Evolutionary conservation across 2,113 vertebrate genomes (phyloP), one percentile per base, ranked within the genome.

Genomic region (Muntiacus reevesi): DNA sequence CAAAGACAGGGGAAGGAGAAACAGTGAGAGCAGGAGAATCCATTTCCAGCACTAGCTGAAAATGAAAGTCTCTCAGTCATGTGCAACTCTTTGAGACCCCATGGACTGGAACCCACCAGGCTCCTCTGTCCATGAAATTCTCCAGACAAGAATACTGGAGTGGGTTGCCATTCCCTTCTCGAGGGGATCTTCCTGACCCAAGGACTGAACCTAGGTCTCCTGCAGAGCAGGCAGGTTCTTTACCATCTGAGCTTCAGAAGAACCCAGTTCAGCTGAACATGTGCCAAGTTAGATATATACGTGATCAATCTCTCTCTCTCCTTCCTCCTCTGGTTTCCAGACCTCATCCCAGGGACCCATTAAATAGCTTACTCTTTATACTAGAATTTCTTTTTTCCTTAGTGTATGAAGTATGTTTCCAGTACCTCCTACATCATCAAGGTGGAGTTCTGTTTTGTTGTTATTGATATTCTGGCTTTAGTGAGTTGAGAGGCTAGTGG

Each of bases 211-310:
- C 19, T 74, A 11, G 19, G 21, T 23, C 67, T 74, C n/a, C 36
- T 74, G 21, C 19, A 59, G 23, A 59, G 25, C 57, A 74, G 36
- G 67, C 21, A 13, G 10, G 13, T 74, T 74, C 67, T 74, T 74
- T 74, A 74, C 36, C 5, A 0, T 74, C 67, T 74, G 67, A 71
- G 67, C 36, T 40, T 25, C 10, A 25, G 36, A 74, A 74, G 36
- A 74, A 74, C 67, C 21, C 21, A 40, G n/a, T 74, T 74, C 67
- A 40, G 36, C 67, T 50, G 17, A 78, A 19, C 25, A 2, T 67
- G 47, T 40, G 1, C 11, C 3, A 28, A 36, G n/a, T 64, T 40
- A 62, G n/a, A 16, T 57, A 7, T 0, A 1, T 13, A 15, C 45
- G 30, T 17, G 6, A 83, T 45, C 55, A 43, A 33, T 7, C 28